phyloP scores from a whole-genome alignment of 2,888 invertebrate species.

The Melanargia galathea region DNA sequence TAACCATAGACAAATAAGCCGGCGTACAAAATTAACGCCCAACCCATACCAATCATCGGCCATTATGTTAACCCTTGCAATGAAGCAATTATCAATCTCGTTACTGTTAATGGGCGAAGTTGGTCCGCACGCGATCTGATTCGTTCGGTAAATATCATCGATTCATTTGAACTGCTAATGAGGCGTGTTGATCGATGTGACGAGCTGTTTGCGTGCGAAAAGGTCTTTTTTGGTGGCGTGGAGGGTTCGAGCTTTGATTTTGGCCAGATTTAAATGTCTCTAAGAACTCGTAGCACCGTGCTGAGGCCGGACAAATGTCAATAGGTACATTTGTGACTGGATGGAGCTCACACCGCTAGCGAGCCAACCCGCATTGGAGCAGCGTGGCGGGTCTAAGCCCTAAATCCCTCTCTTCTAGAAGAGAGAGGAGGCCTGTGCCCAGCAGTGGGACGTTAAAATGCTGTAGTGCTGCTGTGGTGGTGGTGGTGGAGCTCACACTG shows the following conservation, averaged over 20 bases:
- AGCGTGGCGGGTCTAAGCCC: no score
- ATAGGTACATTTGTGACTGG: no score
- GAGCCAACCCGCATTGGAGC: no score
- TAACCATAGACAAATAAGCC: conserved; percentile 24
- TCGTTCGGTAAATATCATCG: conserved; percentile 32
- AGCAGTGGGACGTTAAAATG: no score
- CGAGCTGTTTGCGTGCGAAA: conserved; percentile 14
- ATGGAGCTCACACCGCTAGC: no score
- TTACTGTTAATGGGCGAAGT: conserved; percentile 65
- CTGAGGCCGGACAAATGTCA: no score
- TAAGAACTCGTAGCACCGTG: no score
- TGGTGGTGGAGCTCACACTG: no score
- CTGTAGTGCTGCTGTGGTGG: no score
- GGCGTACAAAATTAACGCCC: conserved; percentile 47
- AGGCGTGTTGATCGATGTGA: conserved; percentile 27
- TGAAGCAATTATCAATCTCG: conserved; percentile 72
- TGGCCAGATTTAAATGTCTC: no score
- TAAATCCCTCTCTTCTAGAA: no score
- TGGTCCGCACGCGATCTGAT: conserved; percentile 65
- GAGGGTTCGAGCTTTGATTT: background rate
- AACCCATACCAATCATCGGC: conserved; percentile 56
- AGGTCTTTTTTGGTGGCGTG: background rate
- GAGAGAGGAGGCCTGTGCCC: no score
- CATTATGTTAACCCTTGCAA: conserved; percentile 68
- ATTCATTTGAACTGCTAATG: conserved; percentile 34